These are phyloP conservation scores for Calephelis nemesis DNA, from an alignment of 1,140 invertebrate species.

Conservation along the genomic window DNA sequence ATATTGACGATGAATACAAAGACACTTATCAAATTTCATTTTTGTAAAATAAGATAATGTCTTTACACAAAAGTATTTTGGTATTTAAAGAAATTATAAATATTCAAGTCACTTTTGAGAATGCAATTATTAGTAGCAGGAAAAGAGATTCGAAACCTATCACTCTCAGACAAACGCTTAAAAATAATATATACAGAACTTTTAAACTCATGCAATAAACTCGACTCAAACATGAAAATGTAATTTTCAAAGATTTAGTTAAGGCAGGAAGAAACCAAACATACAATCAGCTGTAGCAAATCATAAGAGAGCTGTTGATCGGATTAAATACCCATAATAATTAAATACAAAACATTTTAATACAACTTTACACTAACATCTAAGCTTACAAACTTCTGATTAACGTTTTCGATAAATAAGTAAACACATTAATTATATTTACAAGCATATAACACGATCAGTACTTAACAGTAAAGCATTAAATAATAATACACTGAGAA, in stretches of 20 bases:
- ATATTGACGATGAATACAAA: slow-evolving; percentile 55
- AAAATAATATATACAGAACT: slow-evolving; percentile 76
- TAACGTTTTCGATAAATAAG: slow-evolving; percentile 75
- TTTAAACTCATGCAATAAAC: slow-evolving; percentile 70
- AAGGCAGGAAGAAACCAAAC: slow-evolving; percentile 58
- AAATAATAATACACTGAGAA: slow-evolving; percentile 79
- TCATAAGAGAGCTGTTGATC: slow-evolving; percentile 74
- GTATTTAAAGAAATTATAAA: slow-evolving; percentile 18
- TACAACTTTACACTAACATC: slow-evolving; percentile 77
- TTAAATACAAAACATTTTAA: slow-evolving; percentile 77
- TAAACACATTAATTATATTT: slow-evolving; percentile 75
- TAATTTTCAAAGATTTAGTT: slow-evolving; percentile 42
- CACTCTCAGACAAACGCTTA: slow-evolving; percentile 73
- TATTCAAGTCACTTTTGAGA: slow-evolving; percentile 23
- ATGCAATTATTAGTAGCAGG: slow-evolving; percentile 38
- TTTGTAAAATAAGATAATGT: slow-evolving; percentile 20
- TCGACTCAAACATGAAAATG: slow-evolving; percentile 47
- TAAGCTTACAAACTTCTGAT: slow-evolving; percentile 74
- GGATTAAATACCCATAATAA: slow-evolving; percentile 73
- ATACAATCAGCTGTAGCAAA: slow-evolving; percentile 60
- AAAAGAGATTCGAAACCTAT: slow-evolving; percentile 75
- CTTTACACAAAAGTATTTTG: slow-evolving; percentile 22
- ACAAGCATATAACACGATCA: slow-evolving; percentile 75
- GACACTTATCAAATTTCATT: slow-evolving; percentile 29
- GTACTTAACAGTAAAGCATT: slow-evolving; percentile 71